A percentile compares a stretch with the other conserved stretches of the same genome.
Conservation (phyloP, 2,888 invertebrate species). For the Temnothorax unifasciatus region DNA sequence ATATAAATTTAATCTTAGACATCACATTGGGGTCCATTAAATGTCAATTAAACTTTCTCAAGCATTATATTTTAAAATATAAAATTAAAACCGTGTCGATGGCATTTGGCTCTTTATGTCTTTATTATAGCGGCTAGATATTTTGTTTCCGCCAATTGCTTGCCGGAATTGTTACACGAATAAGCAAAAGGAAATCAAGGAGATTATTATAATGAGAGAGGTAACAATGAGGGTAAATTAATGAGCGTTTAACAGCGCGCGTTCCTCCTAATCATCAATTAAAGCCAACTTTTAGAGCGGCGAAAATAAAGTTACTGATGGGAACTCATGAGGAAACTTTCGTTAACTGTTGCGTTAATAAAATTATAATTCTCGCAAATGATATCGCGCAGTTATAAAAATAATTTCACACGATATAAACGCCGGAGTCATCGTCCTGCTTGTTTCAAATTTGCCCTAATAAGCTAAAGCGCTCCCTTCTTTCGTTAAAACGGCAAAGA, state of each 20-base stretch:
- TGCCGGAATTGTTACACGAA: not conserved
- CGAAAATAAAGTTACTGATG: not conserved
- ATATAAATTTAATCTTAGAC: not conserved
- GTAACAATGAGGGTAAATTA: not conserved
- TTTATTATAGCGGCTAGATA: too few relatives aligned
- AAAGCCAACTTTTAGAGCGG: not conserved
- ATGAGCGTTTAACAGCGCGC: not conserved
- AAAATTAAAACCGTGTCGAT: not conserved
- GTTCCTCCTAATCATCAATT: constrained; percentile 20
- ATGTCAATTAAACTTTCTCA: not conserved
- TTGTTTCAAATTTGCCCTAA: not conserved
- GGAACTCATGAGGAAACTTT: not conserved
- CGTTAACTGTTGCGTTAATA: not conserved
- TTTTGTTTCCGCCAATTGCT: constrained; percentile 9
- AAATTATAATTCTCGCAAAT: not conserved
- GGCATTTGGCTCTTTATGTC: not conserved
- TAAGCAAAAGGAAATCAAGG: not conserved
- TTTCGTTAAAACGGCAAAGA: not conserved
- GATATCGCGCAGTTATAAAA: not conserved
- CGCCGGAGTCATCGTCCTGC: not conserved
- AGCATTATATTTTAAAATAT: not conserved
- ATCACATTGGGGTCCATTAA: not conserved
- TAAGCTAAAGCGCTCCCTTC: not conserved
- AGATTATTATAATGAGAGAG: not conserved
- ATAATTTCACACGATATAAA: not conserved